phyloP scores from a whole-genome alignment of 2,797 vertebrate genomes.

The Phataginus tetradactyla region DNA sequence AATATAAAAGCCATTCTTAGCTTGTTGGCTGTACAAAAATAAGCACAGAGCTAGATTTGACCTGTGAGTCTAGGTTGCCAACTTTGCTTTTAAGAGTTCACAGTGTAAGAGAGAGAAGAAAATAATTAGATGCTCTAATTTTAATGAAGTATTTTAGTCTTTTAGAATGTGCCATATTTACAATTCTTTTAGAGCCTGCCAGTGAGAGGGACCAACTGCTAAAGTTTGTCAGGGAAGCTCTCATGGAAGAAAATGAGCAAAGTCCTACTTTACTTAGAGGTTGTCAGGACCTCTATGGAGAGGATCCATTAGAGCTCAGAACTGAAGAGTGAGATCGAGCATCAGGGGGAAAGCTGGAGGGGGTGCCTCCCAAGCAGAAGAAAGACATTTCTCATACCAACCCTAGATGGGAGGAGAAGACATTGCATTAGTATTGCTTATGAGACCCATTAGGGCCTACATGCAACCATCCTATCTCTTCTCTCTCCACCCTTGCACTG shows the following conservation, averaged over 20 bases:
- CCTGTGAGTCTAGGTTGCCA: neutral
- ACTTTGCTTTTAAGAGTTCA: neutral
- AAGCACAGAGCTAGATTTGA: neutral
- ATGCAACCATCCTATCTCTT: neutral
- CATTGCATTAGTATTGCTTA: neutral
- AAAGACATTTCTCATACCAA: neutral
- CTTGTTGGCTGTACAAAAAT: neutral
- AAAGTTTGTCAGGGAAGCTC: neutral
- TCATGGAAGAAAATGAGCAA: neutral
- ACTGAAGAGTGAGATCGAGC: neutral
- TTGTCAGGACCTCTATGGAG: neutral
- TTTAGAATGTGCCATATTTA: neutral
- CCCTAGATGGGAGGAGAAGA: neutral
- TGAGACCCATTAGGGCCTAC: neutral
- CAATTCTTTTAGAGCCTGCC: neutral
- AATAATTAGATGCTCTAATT: neutral
- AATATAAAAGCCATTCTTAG: neutral
- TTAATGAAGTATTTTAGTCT: neutral
- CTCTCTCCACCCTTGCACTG: neutral
- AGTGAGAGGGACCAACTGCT: neutral
- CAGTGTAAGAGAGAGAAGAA: neutral
- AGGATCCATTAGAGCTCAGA: slow-evolving; percentile 13
- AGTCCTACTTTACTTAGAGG: neutral
- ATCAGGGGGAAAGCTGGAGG: neutral
- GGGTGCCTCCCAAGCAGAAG: neutral